Base-by-base conservation (phyloP, 1,140 invertebrate species). In the Cotesia glomerata region DNA sequence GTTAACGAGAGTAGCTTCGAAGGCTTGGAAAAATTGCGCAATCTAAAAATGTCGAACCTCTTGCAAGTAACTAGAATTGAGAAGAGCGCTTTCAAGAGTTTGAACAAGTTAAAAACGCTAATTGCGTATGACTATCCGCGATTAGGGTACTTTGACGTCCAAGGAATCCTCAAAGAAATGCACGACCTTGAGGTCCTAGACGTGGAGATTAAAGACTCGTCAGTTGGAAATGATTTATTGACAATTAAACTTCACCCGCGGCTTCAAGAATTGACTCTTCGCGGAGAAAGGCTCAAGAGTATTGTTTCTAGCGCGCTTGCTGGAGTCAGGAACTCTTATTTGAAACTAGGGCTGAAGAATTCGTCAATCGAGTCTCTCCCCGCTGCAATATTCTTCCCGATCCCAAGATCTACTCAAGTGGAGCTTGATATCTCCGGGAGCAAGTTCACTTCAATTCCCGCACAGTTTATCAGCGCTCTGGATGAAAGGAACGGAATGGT, bases 341-440 rank as follows among this genome's bases (percentile, higher is more conserved):
- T 97, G n/a, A 88, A 87, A 1, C 90, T 97, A 11, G 89, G 91
- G 62, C 82, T 97, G 9, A 89, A 90, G 13, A 94, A 96, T 79
- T 96, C 95, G 2, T 95, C 93, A 1, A 81, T 97, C 1, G 90
- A 90, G 35, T 87, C 89, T 0, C 86, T 97, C 71, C 94, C 94
- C 3, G 91, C 94, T 4, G 91, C 94, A 0, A 80, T 97, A 18
- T 90, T 97, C 64, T 95, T 96, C 78, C 94, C 95, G 0, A 90
- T 97, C n/a, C 96, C 96, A 0, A 90, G 95, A 78, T 97, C 95
- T 3, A 95, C 94, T 0, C 90, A 91, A 69, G 91, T 97, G 14
- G 90, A 87, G 5, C 86, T 97, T 0, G 93, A 96, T 80, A 89
- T 97, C 0, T 88, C 90, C n/a, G 92, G 93, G 8, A 95, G 92